Evolutionary conservation across 2,888 invertebrate species (phyloP).

Genomic region (Itoplectis maculator): DNA sequence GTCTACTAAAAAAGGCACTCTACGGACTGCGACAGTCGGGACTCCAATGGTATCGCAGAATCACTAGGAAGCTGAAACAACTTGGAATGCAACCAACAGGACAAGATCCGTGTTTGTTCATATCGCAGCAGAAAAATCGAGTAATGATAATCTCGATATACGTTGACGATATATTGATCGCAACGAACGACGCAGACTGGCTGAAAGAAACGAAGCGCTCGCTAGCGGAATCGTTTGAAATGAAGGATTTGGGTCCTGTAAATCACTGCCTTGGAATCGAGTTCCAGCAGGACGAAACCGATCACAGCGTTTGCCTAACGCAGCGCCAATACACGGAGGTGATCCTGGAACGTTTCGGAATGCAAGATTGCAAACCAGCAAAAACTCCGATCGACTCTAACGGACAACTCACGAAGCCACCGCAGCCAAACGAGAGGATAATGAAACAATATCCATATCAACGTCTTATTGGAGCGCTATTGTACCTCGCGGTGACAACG

Average conservation of each 20-base stretch:
- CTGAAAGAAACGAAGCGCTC: slow-evolving; percentile 9
- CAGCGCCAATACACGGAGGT: slow-evolving; percentile 42
- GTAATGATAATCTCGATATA: slow-evolving; percentile 41
- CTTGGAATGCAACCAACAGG: slow-evolving; percentile 23
- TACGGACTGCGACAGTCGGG: slow-evolving; percentile 60
- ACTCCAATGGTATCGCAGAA: slow-evolving; percentile 40
- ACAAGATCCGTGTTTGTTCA: slow-evolving; percentile 53
- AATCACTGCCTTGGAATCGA: slow-evolving; percentile 50
- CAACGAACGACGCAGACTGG: slow-evolving; percentile 23
- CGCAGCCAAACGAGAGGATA: neutral
- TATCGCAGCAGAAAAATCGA: neutral
- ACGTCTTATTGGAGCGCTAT: slow-evolving; percentile 40
- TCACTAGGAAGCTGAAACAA: slow-evolving; percentile 7
- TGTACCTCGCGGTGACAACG: slow-evolving; percentile 52
- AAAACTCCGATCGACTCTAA: slow-evolving; percentile 45
- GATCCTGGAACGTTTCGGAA: slow-evolving; percentile 44
- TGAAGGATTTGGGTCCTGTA: slow-evolving; percentile 45
- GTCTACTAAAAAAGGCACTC: slow-evolving; percentile 46
- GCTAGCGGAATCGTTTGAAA: slow-evolving; percentile 41
- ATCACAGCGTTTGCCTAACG: slow-evolving; percentile 24
- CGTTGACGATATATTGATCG: slow-evolving; percentile 58
- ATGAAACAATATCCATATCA: slow-evolving; percentile 57
- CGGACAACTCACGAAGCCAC: slow-evolving; percentile 31
- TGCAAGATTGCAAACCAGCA: slow-evolving; percentile 52
- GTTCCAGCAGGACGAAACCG: slow-evolving; percentile 22